These are phyloP conservation scores for Cantharis rustica DNA, from an alignment of 2,888 invertebrate species.

Conservation along the genomic window DNA sequence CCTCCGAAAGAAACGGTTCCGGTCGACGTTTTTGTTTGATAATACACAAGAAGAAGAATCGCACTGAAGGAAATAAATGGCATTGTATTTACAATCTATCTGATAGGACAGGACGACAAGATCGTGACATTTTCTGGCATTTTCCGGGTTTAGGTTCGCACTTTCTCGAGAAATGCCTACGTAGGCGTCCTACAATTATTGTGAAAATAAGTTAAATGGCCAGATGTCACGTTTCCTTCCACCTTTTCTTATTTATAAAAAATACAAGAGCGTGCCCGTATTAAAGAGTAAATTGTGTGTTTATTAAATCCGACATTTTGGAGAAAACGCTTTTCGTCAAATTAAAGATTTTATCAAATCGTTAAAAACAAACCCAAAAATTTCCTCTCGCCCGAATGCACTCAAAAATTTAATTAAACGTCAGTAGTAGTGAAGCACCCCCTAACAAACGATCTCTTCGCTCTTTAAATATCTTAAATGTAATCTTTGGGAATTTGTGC, in stretches of 20 bases:
- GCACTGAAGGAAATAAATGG: constrained; percentile 15
- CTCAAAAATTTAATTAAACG: background rate
- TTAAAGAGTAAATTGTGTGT: background rate
- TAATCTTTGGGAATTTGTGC: constrained; percentile 46
- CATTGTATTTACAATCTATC: constrained; percentile 10
- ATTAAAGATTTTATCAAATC: background rate
- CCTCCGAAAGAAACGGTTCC: background rate
- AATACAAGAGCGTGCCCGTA: background rate
- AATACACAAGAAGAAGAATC: constrained; percentile 4
- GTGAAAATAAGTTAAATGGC: constrained; percentile 7
- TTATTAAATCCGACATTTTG: background rate
- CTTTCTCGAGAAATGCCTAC: constrained; percentile 15
- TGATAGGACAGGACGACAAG: constrained; percentile 19
- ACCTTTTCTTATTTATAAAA: constrained; percentile 3
- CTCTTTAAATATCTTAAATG: background rate
- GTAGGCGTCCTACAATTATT: constrained; percentile 13
- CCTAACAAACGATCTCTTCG: background rate
- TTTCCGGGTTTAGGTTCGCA: constrained; percentile 18
- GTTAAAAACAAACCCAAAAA: background rate
- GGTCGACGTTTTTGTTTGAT: background rate
- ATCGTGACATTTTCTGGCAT: constrained; percentile 19
- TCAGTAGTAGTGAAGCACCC: background rate
- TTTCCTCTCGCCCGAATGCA: background rate
- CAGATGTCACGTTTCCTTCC: background rate
- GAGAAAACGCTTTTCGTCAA: background rate